Percentiles rank a stretch among this genome's conserved stretches.
phyloP scores from a whole-genome alignment of 2,888 invertebrate species.

The Meliscaeva auricollis region DNA sequence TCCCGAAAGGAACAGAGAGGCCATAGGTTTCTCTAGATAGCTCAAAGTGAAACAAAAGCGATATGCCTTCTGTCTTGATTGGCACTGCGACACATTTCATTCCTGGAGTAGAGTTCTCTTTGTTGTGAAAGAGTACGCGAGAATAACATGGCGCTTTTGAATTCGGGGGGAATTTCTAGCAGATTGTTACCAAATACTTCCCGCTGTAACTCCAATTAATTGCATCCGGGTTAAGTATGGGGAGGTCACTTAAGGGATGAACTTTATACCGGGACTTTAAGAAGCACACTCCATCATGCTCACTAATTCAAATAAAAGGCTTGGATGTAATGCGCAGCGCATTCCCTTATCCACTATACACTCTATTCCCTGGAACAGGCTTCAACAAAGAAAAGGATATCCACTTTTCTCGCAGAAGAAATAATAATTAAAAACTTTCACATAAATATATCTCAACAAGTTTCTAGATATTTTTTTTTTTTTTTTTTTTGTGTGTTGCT shows the following conservation, averaged over 20 bases:
- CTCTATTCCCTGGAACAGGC: neutral
- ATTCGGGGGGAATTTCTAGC: constrained; percentile 47
- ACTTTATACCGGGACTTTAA: too few species aligned
- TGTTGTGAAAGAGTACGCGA: neutral
- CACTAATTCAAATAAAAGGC: constrained; percentile 18
- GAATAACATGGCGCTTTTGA: constrained; percentile 2
- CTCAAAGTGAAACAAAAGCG: constrained; percentile 42
- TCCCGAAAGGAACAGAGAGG: neutral
- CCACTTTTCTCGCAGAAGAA: constrained; percentile 31
- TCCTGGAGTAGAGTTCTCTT: neutral
- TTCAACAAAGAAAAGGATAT: constrained; percentile 22
- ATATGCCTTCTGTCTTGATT: constrained; percentile 28
- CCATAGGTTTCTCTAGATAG: neutral
- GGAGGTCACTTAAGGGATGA: constrained; percentile 34
- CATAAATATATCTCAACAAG: constrained; percentile 36
- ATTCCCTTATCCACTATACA: neutral
- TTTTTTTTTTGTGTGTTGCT: constrained; percentile 15
- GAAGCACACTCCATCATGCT: constrained; percentile 11
- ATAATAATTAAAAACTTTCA: constrained; percentile 70
- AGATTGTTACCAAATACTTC: constrained; percentile 45
- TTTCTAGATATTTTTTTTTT: neutral
- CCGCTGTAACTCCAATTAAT: constrained; percentile 49
- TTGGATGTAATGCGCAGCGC: constrained; percentile 27
- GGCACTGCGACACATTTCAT: constrained; percentile 41
- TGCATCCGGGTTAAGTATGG: constrained; percentile 54